Conservation (phyloP, 2,113 vertebrate species). For the Cinclus mexicanus region DNA sequence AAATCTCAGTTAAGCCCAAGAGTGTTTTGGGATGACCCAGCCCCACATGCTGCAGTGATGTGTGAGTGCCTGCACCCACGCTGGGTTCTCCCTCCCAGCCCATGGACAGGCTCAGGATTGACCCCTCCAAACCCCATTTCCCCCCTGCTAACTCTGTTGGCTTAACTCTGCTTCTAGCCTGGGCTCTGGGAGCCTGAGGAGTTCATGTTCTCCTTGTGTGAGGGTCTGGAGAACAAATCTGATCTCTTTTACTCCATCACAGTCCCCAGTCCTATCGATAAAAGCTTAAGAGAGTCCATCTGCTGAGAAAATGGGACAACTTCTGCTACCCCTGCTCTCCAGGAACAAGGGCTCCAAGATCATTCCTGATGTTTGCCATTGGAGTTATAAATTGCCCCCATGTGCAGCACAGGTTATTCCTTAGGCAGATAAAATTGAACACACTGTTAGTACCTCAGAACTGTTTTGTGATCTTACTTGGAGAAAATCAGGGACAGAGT, state of each 20-base stretch:
- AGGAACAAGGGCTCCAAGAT: neutral
- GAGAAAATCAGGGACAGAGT: neutral
- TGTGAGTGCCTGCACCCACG: neutral
- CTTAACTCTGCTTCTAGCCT: neutral
- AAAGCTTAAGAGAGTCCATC: neutral
- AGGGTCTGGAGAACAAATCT: neutral
- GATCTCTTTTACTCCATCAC: neutral
- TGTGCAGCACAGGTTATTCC: neutral
- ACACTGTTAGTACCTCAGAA: neutral
- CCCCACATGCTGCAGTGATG: neutral
- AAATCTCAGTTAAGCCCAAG: conserved; percentile 67
- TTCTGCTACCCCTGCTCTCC: neutral
- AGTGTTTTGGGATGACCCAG: conserved; percentile 49
- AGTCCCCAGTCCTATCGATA: neutral
- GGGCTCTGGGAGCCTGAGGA: neutral
- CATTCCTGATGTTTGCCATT: neutral
- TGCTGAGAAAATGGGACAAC: neutral
- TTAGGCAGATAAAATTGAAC: neutral
- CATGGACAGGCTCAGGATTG: rapidly evolving
- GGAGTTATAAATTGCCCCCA: neutral
- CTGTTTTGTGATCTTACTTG: neutral
- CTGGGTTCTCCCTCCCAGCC: neutral
- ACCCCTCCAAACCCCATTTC: neutral
- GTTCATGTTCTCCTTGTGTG: rapidly evolving
- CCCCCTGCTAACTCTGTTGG: neutral